phyloP scores from a whole-genome alignment of 1,140 invertebrate species.

The Dreissena polymorpha region DNA sequence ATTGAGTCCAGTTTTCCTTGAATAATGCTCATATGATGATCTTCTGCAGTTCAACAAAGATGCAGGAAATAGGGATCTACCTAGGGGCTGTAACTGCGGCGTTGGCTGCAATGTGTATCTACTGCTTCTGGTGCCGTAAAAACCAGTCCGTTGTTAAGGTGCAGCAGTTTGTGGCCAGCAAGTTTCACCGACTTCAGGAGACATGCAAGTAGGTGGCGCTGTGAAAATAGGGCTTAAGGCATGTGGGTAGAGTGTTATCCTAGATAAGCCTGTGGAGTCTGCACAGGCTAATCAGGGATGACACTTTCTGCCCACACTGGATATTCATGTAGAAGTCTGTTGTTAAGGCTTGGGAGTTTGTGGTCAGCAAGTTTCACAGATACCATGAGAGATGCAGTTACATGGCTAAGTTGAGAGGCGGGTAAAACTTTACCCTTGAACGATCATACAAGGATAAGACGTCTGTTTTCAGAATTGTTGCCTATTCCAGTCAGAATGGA shows the following conservation, averaged over 20 bases:
- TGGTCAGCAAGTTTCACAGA: background rate
- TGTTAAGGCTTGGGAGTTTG: background rate
- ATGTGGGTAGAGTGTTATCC: background rate
- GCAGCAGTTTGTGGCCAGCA: background rate
- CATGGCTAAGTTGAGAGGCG: no score
- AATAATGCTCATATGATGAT: no score
- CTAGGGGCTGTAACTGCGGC: slow-evolving; percentile 16
- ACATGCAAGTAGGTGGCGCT: slow-evolving; percentile 20
- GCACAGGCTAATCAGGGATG: background rate
- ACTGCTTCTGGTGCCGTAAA: slow-evolving; percentile 40
- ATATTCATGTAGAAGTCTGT: background rate
- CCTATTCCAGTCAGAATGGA: no score
- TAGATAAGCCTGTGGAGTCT: background rate
- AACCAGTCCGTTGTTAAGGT: slow-evolving; percentile 20
- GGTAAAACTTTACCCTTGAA: no score
- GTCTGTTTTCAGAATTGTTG: no score
- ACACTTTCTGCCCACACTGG: background rate
- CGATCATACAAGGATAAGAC: no score
- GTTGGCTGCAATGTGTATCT: slow-evolving; percentile 21
- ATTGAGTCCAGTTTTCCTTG: no score
- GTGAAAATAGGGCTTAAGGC: no score
- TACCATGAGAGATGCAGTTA: no score
- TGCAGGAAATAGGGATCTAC: slow-evolving; percentile 35
- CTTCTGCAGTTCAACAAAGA: slow-evolving; percentile 30
- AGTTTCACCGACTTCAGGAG: slow-evolving; percentile 15